Base-by-base conservation (phyloP, 2,888 invertebrate genomes). In the Xanthia icteritia region DNA sequence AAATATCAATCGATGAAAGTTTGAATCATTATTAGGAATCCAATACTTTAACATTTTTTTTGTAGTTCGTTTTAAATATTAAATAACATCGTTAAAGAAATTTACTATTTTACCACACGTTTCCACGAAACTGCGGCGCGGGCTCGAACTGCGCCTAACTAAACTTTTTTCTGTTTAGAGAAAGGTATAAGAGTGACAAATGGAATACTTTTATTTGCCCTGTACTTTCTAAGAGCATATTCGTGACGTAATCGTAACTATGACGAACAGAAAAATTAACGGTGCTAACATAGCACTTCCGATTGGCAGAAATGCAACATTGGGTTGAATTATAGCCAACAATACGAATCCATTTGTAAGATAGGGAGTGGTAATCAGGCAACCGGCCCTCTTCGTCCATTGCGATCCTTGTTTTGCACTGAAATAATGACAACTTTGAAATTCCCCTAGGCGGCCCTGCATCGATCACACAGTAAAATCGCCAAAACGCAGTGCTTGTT, bases 201-300 rank as follows among this genome's bases (percentile, higher is more conserved):
- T 48, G 20, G 23, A 79, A 77, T 77, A 76, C 48, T 76, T 79
- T 73, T 72, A 67, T 72, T 56, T 67, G 71, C 48, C 51, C 27
- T 72, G 76, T 73, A 76, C 81, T 79, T 85, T 85, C 83, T 79
- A 81, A 61, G 39, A 20, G 58, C 67, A 68, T 56, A 51, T 48
- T 61, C 23, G 39, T 72, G 79, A 75, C 64, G 79, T 54, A 64
- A 80, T 45, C n/a, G 15, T 9, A 66, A 68, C 76, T 36, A 71
- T 61, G 65, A 56, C 58, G 61, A 31, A 42, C 27, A 60, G 54
- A 64, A 6, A 5, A 54, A n/a, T 64, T 61, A 67, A 54, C 39
- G 60, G 48, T 72, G 74, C 64, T 78, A 82, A 83, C 17, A 39
- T 36, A 61, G 23, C 15, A 65, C 58, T 73, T 81, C 67, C 58